These are phyloP conservation scores for Euwallacea fornicatus DNA, from an alignment of 1,140 invertebrate genomes.

Conservation along the genomic window DNA sequence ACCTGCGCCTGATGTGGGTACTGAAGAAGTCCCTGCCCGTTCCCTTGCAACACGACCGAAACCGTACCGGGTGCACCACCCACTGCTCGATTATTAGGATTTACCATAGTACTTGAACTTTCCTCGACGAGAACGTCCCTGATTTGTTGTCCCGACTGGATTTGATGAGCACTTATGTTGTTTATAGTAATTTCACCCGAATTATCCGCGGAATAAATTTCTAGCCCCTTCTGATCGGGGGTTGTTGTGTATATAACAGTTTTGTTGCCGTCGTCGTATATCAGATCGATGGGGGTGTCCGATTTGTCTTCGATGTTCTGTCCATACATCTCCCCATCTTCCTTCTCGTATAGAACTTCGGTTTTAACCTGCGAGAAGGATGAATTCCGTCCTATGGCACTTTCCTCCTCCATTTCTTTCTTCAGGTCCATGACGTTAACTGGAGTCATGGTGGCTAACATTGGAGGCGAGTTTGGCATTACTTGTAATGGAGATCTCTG, in stretches of 20 bases:
- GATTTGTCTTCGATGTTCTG: conserved; percentile 64
- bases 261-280: conserved; percentile 79
- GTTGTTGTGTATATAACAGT: conserved; percentile 79
- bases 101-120: conserved; percentile 48
- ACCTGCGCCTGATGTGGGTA: conserved; percentile 50
- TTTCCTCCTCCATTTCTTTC: conserved; percentile 56
- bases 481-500: conserved; percentile 46
- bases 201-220: conserved; percentile 57
- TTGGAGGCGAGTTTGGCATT: conserved; percentile 65
- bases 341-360: conserved; percentile 56
- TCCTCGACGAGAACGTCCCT: conserved; percentile 57
- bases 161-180: conserved; percentile 55
- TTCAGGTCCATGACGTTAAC: conserved; percentile 68
- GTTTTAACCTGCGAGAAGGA: conserved; percentile 61
- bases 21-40: conserved; percentile 50
- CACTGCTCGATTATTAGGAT: conserved; percentile 49
- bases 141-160: conserved; percentile 56
- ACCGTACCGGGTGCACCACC: conserved; percentile 47
- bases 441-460: conserved; percentile 76
- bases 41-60: conserved; percentile 51
- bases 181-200: conserved; percentile 55
- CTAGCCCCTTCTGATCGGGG: conserved; percentile 55
- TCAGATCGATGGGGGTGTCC: conserved; percentile 73
- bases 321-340: conserved; percentile 59
- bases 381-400: conserved; percentile 60